Percentiles rank a stretch among this genome's conserved stretches.
phyloP scores from a whole-genome alignment of 2,113 vertebrate genomes.

The Crotophaga sulcirostris region DNA sequence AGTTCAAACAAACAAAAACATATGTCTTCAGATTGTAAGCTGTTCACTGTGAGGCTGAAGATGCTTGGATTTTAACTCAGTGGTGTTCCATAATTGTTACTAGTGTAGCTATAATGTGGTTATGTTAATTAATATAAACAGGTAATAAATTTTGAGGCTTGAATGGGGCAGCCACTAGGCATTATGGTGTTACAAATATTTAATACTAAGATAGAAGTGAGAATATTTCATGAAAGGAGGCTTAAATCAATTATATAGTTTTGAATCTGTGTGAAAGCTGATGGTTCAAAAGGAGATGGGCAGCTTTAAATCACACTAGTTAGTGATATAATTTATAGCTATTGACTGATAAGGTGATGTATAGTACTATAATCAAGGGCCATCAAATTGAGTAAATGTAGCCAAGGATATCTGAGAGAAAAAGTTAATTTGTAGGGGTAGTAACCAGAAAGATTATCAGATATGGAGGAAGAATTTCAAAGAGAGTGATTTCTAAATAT shows the following conservation, averaged over 20 bases:
- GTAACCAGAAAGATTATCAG: slow-evolving; percentile 4
- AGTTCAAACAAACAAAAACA: not conserved
- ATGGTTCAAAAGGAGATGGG: slow-evolving; percentile 19
- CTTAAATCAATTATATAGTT: not conserved
- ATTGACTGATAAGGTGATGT: not conserved
- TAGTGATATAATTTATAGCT: not conserved
- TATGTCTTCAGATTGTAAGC: slow-evolving; percentile 7
- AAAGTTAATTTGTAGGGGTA: slow-evolving; percentile 19
- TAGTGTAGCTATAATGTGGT: slow-evolving; percentile 32
- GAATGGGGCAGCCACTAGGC: not conserved
- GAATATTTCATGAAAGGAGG: not conserved
- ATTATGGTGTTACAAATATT: not conserved
- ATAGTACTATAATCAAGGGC: not conserved
- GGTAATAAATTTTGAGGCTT: not conserved
- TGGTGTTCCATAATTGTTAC: slow-evolving; percentile 51
- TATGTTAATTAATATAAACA: slow-evolving; percentile 47
- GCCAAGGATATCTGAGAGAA: slow-evolving; percentile 5
- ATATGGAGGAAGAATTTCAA: slow-evolving; percentile 16
- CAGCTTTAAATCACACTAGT: slow-evolving; percentile 8
- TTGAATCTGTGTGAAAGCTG: not conserved
- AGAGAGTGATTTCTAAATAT: not conserved
- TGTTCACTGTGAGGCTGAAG: slow-evolving; percentile 46
- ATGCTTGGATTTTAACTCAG: slow-evolving; percentile 44
- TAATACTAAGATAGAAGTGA: not conserved
- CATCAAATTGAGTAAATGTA: slow-evolving; percentile 24